These are phyloP conservation scores for Luperina nickerlii DNA, from an alignment of 2,888 invertebrate species.

Conservation along the genomic window DNA sequence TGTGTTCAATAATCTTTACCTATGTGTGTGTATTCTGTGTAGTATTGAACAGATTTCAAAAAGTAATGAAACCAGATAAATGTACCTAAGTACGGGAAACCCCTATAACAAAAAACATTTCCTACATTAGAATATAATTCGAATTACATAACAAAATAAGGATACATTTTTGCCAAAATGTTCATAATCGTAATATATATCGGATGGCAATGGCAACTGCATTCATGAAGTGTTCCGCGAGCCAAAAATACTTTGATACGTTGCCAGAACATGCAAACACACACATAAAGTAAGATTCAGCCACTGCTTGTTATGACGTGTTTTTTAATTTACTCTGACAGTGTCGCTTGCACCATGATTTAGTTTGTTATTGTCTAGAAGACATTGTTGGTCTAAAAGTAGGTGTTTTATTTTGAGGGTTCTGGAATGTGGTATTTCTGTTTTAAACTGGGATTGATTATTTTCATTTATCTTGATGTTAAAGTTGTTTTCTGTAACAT, in stretches of 20 bases:
- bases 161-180: slow-evolving; percentile 43
- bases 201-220: slow-evolving; percentile 80
- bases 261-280: slow-evolving; percentile 86
- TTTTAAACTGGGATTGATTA: neutral
- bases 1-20: neutral
- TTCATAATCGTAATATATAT: slow-evolving; percentile 76
- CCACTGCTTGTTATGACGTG: slow-evolving; percentile 69
- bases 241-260: slow-evolving; percentile 89
- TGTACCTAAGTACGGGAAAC: neutral
- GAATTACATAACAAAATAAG: slow-evolving; percentile 23
- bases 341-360: slow-evolving; percentile 23
- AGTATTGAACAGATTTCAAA: neutral
- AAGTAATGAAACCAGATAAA: neutral
- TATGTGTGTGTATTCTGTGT: neutral
- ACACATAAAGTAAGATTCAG: slow-evolving; percentile 76
- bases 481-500: no score
- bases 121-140: neutral
- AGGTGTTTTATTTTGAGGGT: neutral
- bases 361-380: slow-evolving; percentile 23
- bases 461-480: neutral
- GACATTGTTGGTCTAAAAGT: neutral
- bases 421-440: neutral
- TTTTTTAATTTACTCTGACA: slow-evolving; percentile 69
- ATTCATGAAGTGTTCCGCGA: slow-evolving; percentile 84
- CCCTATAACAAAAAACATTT: neutral